Conservation (phyloP, 2,113 vertebrate species). For the Carettochelys insculpta region DNA sequence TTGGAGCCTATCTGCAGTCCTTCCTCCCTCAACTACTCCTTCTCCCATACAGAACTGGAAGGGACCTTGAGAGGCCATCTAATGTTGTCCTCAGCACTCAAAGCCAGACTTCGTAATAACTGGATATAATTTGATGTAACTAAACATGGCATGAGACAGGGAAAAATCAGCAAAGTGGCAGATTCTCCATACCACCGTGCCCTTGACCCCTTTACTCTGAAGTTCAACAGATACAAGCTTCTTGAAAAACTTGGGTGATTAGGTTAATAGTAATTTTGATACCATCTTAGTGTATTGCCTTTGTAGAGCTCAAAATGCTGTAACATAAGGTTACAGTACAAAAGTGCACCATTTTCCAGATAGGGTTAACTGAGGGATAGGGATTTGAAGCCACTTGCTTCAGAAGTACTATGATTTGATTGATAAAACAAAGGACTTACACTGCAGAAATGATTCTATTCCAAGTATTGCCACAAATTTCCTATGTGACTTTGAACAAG, state of each 20-base stretch:
- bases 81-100: background rate
- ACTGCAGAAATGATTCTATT: background rate
- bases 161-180: background rate
- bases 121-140: background rate
- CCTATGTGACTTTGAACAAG: background rate
- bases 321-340: too few species aligned
- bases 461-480: background rate
- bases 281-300: background rate
- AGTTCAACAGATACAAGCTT: rapidly evolving
- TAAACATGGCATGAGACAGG: background rate
- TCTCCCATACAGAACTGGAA: background rate
- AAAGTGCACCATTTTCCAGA: too few species aligned
- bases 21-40: background rate
- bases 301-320: background rate
- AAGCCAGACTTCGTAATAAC: too few species aligned
- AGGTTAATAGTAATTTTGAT: background rate
- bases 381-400: background rate
- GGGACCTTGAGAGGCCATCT: background rate
- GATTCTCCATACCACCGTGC: background rate
- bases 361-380: background rate
- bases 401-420: background rate
- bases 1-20: background rate
- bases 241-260: background rate
- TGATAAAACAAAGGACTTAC: background rate
- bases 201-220: background rate